Base-by-base conservation (phyloP, 2,888 invertebrate species). In the Lithodes maja region DNA sequence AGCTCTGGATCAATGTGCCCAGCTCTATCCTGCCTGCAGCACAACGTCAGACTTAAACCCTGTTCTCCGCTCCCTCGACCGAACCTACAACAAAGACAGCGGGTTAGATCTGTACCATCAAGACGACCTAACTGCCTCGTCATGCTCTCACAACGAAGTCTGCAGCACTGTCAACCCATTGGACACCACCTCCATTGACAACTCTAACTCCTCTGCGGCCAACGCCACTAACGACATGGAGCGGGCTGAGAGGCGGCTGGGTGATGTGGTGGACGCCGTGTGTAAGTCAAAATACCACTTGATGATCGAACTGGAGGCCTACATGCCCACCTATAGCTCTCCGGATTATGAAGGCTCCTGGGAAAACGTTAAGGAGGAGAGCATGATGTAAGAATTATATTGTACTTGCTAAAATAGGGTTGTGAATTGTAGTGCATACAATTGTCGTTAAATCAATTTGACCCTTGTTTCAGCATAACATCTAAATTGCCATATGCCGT, bases 1-100 rank as follows among this genome's bases (percentile, higher is more conserved):
- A 2, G 75, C 88, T 49, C 75, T 91, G 54, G 91, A 90, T n/a
- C 86, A 91, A 81, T 91, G 91, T 52, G 85, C 91, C 33, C 86
- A 86, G 81, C 84, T 81, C 69, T 91, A 90, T 69, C 91, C 91
- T 5, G 68, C 52, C n/a, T 91, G 91, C 54, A 78, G 88, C 79
- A 81, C 54, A n/a, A 83, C 83, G n/a, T 52, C 80, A 9, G 83
- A 81, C 80, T 55, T 91, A 55, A 78, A 53, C 33, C 54, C 75
- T 12, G 78, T 89, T 17, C 69, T 80, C 53, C 53, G 81, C 50
- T 83, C 77, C 61, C 83, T 90, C 7, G 61, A 86, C 61, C 86
- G 77, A 7, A 86, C 84, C 50, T 90, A 91, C 83, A 79, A 88
- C 50, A 88, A 91, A 68, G 81, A 88, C 79, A 85, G 85, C 54